Conservation (phyloP, 2,888 invertebrate species). For the Mamestra brassicae region DNA sequence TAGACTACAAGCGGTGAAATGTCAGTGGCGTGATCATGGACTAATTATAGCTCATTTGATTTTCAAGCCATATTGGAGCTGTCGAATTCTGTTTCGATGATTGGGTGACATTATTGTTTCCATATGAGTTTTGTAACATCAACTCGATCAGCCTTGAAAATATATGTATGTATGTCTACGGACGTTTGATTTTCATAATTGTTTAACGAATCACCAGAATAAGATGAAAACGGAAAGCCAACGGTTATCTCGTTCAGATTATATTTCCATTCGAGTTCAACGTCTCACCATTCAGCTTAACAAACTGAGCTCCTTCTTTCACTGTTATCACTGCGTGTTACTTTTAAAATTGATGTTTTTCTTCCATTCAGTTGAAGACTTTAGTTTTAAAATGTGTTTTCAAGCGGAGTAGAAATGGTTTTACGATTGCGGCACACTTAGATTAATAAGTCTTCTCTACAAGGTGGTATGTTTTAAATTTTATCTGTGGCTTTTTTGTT, state of each 20-base stretch:
- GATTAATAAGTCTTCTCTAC: conserved; percentile 45
- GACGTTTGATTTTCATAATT: conserved; percentile 21
- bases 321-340: conserved; percentile 76
- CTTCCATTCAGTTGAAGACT: conserved; percentile 76
- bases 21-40: conserved; percentile 4
- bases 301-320: conserved; percentile 67
- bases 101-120: conserved; percentile 36
- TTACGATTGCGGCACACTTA: conserved; percentile 65
- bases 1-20: conserved; percentile 9
- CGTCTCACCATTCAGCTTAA: conserved; percentile 71
- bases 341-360: conserved; percentile 81
- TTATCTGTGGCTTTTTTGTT: conserved; percentile 33
- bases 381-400: conserved; percentile 80
- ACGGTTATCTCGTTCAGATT: conserved; percentile 23
- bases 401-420: conserved; percentile 72
- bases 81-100: conserved; percentile 13
- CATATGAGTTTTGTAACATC: conserved; percentile 25
- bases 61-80: conserved; percentile 17
- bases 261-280: conserved; percentile 58
- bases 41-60: conserved; percentile 38
- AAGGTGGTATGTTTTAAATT: conserved; percentile 33
- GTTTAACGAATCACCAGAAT: conserved; percentile 10
- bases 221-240: not conserved
- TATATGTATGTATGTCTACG: not conserved
- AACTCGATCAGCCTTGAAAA: conserved; percentile 3